These are phyloP conservation scores for Dicaeum eximium DNA, from an alignment of 2,113 vertebrate species.

Conservation along the genomic window DNA sequence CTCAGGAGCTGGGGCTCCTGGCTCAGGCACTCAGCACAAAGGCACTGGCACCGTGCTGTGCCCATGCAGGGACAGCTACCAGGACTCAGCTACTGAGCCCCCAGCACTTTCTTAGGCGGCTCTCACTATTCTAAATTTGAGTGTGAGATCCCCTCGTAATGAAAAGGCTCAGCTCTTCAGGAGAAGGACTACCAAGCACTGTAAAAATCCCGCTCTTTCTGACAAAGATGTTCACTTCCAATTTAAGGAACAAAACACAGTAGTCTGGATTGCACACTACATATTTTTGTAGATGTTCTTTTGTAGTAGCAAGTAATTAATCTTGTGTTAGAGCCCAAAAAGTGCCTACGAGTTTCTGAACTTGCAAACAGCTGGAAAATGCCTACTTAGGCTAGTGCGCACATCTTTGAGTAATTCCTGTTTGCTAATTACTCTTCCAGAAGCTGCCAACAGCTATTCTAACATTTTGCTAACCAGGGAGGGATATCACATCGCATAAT, in stretches of 20 bases:
- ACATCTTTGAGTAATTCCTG: constrained; percentile 50
- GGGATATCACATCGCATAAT: constrained; percentile 36
- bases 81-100: not conserved
- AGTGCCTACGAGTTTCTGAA: constrained; percentile 26
- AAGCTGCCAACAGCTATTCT: constrained; percentile 62
- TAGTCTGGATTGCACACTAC: not conserved
- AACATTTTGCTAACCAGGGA: constrained; percentile 55
- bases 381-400: constrained; percentile 21
- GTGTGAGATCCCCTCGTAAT: not conserved
- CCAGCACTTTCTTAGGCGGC: not conserved
- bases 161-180: not conserved
- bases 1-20: not conserved
- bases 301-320: constrained; percentile 50
- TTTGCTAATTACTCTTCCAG: constrained; percentile 61
- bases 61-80: not conserved
- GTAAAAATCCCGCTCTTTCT: not conserved
- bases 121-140: not conserved
- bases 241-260: not conserved
- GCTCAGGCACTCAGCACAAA: not conserved
- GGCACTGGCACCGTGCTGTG: fast-evolving
- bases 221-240: not conserved
- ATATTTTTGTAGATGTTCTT: not conserved
- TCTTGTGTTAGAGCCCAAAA: constrained; percentile 23
- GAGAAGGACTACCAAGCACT: not conserved
- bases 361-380: constrained; percentile 61